These are phyloP conservation scores for Callyntrura sp. DNA, from an alignment of 2,888 invertebrate species.

Conservation along the genomic window DNA sequence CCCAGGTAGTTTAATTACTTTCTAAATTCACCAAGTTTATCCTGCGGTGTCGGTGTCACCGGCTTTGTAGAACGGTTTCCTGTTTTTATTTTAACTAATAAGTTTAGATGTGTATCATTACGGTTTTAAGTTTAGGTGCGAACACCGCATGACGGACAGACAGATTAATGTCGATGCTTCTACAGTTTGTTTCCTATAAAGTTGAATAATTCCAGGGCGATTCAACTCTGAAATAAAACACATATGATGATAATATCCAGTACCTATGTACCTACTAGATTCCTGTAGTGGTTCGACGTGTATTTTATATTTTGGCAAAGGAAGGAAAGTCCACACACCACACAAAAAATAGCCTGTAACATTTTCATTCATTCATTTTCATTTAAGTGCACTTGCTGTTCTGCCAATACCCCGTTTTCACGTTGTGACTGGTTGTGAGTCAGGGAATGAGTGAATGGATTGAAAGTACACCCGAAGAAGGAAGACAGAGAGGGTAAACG, in stretches of 20 bases:
- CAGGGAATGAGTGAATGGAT: not conserved
- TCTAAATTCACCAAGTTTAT: too few species aligned
- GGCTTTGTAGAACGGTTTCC: too few species aligned
- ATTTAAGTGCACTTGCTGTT: conserved; percentile 33
- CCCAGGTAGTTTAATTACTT: too few species aligned
- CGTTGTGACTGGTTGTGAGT: too few species aligned
- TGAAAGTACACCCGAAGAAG: not conserved
- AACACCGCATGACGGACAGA: too few species aligned
- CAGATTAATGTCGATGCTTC: too few species aligned
- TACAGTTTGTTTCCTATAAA: too few species aligned
- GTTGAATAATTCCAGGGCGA: too few species aligned
- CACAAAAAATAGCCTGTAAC: conserved; percentile 4
- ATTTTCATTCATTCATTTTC: not conserved
- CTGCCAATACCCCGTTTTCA: conserved; percentile 6
- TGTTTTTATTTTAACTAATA: too few species aligned
- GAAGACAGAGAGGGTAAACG: conserved; percentile 52
- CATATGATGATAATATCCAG: not conserved
- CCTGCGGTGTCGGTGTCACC: too few species aligned
- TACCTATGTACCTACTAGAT: conserved; percentile 15
- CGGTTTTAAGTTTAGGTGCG: not conserved
- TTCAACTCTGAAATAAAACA: not conserved
- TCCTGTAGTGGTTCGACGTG: conserved; percentile 28
- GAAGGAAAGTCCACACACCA: conserved; percentile 1
- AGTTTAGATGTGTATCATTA: too few species aligned
- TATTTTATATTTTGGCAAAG: conserved; percentile 41